Evolutionary conservation across 2,113 vertebrate species (phyloP).

Genomic region (Numenius arquata): DNA sequence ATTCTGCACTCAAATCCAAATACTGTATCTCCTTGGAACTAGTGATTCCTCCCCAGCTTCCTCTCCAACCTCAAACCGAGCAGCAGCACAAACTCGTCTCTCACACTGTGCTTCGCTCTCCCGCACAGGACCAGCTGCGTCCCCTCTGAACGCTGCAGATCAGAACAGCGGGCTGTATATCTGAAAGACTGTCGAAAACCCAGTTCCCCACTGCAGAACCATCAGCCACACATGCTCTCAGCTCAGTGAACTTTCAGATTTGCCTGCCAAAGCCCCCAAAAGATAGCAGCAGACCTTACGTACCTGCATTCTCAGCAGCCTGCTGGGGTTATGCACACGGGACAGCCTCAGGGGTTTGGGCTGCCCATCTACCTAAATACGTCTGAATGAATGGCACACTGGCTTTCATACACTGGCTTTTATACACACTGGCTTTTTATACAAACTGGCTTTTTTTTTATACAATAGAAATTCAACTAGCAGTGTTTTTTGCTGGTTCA

Average conservation of each 20-base stretch:
- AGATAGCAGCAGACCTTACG: not conserved
- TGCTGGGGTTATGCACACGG: not conserved
- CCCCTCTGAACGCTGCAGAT: no score
- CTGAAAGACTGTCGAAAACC: not conserved
- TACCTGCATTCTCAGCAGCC: not conserved
- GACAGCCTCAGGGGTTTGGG: not conserved
- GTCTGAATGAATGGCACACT: not conserved
- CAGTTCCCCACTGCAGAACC: no score
- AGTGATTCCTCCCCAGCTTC: not conserved
- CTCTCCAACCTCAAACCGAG: not conserved
- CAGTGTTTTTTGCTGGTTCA: accelerated
- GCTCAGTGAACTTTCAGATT: not conserved
- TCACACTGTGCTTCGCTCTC: not conserved
- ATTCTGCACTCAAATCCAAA: not conserved
- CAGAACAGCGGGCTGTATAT: no score
- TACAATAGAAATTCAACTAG: not conserved
- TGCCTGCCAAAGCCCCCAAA: not conserved
- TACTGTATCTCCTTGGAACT: not conserved
- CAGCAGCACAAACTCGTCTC: not conserved
- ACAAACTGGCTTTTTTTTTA: no score
- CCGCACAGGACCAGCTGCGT: not conserved
- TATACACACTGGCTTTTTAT: no score
- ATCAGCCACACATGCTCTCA: not conserved
- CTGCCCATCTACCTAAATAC: not conserved
- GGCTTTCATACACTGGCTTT: no score